Percentiles rank a stretch among this genome's conserved stretches.
Conservation (phyloP, 2,888 invertebrate species). For the Rhingia campestris region DNA sequence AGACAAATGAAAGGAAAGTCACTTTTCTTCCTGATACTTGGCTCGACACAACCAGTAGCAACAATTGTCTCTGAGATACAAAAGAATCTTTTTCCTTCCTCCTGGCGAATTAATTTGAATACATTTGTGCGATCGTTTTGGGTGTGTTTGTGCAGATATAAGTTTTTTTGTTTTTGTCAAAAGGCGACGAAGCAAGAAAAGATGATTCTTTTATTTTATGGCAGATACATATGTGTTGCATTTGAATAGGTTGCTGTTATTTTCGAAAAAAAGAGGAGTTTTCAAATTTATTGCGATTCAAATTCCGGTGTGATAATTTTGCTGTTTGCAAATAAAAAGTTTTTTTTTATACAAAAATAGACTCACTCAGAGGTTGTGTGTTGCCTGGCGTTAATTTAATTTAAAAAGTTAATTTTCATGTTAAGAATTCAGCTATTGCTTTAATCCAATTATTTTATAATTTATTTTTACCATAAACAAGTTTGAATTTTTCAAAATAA, state of each 20-base stretch:
- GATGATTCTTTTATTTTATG: not conserved
- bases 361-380: not conserved
- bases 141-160: slow-evolving; percentile 28
- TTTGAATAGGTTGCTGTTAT: not conserved
- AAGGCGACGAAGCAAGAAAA: not conserved
- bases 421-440: too few species aligned
- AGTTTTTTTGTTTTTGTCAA: slow-evolving; percentile 3
- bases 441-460: too few species aligned
- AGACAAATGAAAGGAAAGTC: slow-evolving; percentile 53
- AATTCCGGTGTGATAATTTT: slow-evolving; percentile 32
- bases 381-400: too few species aligned
- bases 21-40: not conserved
- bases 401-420: too few species aligned
- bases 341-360: slow-evolving; percentile 15
- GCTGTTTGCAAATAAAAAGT: not conserved
- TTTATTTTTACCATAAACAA: too few species aligned
- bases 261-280: slow-evolving; percentile 3
- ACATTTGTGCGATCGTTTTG: slow-evolving; percentile 21
- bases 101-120: slow-evolving; percentile 67
- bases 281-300: slow-evolving; percentile 35
- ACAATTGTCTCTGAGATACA: slow-evolving; percentile 9
- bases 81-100: slow-evolving; percentile 30
- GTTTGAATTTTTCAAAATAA: too few species aligned
- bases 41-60: not conserved
- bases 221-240: not conserved